A percentile compares a stretch with the other conserved stretches of the same genome.
These are phyloP conservation scores for Neopelma chrysocephalum DNA, from an alignment of 2,797 vertebrate species.

Conservation along the genomic window DNA sequence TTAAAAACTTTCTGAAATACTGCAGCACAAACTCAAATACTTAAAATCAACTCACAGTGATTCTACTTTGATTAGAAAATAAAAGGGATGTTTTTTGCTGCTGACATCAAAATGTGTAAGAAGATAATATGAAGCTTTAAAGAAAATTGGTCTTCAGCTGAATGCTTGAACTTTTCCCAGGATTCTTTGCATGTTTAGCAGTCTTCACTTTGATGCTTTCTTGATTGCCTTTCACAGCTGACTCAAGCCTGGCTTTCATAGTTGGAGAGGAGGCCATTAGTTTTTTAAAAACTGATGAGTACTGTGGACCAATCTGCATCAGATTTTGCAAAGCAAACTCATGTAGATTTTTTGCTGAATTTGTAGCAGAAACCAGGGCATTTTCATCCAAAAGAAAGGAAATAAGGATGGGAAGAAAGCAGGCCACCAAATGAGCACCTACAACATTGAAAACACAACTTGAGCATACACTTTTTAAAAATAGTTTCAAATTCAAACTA, in stretches of 20 bases:
- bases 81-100: conserved; percentile 1
- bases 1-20: not conserved
- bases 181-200: conserved; percentile 61
- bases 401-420: conserved; percentile 88
- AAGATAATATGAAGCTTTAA: conserved; percentile 33
- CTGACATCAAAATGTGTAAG: conserved; percentile 40
- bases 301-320: conserved; percentile 88
- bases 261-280: conserved; percentile 84
- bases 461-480: not conserved
- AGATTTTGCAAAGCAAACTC: conserved; percentile 87
- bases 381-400: conserved; percentile 93
- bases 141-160: conserved; percentile 88
- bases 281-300: conserved; percentile 85
- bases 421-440: conserved; percentile 84
- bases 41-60: not conserved
- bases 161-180: conserved; percentile 85
- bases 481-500: not conserved
- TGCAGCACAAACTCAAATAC: conserved; percentile 35
- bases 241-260: conserved; percentile 88
- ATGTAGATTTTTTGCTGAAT: conserved; percentile 80
- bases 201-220: conserved; percentile 82
- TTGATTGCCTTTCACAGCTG: conserved; percentile 89
- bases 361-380: conserved; percentile 81
- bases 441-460: conserved; percentile 30
- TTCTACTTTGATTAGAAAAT: not conserved